Base-by-base conservation (phyloP, 1,140 invertebrate species). In the Pseudobourletiella spinata region DNA sequence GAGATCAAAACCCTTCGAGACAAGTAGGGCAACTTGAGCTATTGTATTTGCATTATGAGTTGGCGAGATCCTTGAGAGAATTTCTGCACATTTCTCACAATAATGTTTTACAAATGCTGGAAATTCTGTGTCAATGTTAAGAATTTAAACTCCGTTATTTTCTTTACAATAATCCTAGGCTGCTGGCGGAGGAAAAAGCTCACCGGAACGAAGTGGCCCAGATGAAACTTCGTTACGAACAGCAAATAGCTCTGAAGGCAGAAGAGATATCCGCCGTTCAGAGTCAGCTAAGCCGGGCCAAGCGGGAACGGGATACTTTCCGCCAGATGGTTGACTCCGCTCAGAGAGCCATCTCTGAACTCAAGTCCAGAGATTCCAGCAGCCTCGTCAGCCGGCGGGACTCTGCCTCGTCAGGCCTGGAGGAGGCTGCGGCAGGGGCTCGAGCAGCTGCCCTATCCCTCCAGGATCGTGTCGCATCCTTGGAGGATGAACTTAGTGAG, bases 401-500 rank as follows among this genome's bases (percentile, higher is more conserved):
- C 6, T 67, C 67, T 14, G 22, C 44, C 3, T 18, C 61, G 1
- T 51, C 46, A 15, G 54, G 59, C 2, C 24, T 67, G 20, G 68
- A 70, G 46, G 68, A 70, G 20, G 77, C 80, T 70, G 76, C 80
- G 70, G 65, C 75, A 54, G 72, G 76, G 60, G 72, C 73, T 22
- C 75, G 78, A 72, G 70, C 87, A 66, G 78, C 83, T 14, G 30
- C 67, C 11, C 56, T 54, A 20, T 79, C 84, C 35, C 72, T 95
- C 35, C 86, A 92, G 71, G 86, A 91, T 70, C 86, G 93, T 74
- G 81, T 90, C 55, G 84, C 83, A 57, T 85, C 85, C 54, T 81
- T 95, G 69, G 91, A 95, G 74, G 89, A 95, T 73, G 88, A 94
- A 72, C 75, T 95, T 25, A 87, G 89, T 20, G 89, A 93, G 72